Evolutionary conservation across 2,888 invertebrate species (phyloP), one percentile per base, ranked within the genome.

Genomic region (Augiades crinisus): DNA sequence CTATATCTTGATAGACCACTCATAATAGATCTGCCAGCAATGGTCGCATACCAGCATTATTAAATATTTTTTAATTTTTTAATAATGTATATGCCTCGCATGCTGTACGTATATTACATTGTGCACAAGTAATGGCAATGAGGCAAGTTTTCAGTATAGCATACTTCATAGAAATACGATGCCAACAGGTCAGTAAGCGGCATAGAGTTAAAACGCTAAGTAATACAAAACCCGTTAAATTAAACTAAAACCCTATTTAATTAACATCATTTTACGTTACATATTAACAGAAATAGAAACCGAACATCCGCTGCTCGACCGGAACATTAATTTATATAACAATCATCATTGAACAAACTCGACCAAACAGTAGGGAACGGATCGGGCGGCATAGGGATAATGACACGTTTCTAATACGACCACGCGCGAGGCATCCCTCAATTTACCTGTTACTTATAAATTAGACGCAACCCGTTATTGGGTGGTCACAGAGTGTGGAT

Each of bases 401-500:
- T 83, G 75, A 79, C 73, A 81, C 57, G 70, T 70, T 69, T 70
- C 72, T 73, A 78, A 75, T 67, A 61, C 63, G 67, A 66, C 65
- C 72, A 72, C 76, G 80, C 77, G 78, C 73, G 78, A 71, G 76
- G 72, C 78, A 76, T 83, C 82, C 78, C 75, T 75, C 78, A 80
- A 85, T 85, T 87, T 84, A 72, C 73, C 78, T 80, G 72, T 82
- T 84, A 72, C 73, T 82, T 84, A 81, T 74, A 79, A 85, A 82
- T 86, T 86, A 83, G 85, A 84, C 70, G 61, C 60, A 87, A 85
- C 87, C 85, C 82, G 79, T 84, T 81, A 87, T 85, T 81, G 81
- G 50, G 27, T 30, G 36, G 16, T 44, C 17, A 7, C 27, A 24
- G 13, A 36, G 43, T 50, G 14, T 1, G 14, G 12, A 7, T 14